Evolutionary conservation across 53 echinoderm and acorn worm species (phyloP), one percentile per base, ranked within the genome.

Genomic region (Hippasteria phrygiana): DNA sequence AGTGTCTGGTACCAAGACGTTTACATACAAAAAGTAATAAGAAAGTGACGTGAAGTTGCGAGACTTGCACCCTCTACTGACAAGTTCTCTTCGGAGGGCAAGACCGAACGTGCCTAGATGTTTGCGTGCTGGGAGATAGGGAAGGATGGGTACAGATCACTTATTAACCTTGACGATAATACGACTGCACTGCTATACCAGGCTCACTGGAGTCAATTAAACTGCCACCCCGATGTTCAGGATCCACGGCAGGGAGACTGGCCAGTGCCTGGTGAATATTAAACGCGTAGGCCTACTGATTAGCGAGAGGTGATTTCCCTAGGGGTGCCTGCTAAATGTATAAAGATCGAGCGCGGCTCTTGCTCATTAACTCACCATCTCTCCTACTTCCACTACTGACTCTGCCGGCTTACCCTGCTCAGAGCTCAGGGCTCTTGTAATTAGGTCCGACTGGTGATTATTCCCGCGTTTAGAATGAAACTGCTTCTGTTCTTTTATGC

Each of bases 341-440:
- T 79, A 40, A 79, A 41, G 79, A 79, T 79, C 62, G 79, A 53
- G 46, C 54, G 22, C 6, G 34, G 0, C 22, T 7, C 2, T 24
- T 55, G 40, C 55, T n/a, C 78, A 38, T 78, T 78, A 78, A 59
- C 56, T 24, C 78, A 59, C 55, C 54, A 26, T 55, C 38, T 24
- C 14, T 8, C 33, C 8, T 43, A 4, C 27, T 11, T 43, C 36
- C 22, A 11, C 71, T 10, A 16, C 71, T 24, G 5, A 48, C 14
- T 48, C 48, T 10, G 4, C 64, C 26, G 29, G 71, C 14, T 26
- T 71, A 71, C 24, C 48, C 48, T 26, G 64, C 64, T 63, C 64
- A 17, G 32, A 26, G 28, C 32, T 63, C 64, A 24, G 0, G 64
- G 64, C 51, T 1, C 59, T 59, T 26, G 22, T 22, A 59, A 59